Base-by-base conservation (phyloP, 2,113 vertebrate species). In the Hypocryptadius cinnamomeus region DNA sequence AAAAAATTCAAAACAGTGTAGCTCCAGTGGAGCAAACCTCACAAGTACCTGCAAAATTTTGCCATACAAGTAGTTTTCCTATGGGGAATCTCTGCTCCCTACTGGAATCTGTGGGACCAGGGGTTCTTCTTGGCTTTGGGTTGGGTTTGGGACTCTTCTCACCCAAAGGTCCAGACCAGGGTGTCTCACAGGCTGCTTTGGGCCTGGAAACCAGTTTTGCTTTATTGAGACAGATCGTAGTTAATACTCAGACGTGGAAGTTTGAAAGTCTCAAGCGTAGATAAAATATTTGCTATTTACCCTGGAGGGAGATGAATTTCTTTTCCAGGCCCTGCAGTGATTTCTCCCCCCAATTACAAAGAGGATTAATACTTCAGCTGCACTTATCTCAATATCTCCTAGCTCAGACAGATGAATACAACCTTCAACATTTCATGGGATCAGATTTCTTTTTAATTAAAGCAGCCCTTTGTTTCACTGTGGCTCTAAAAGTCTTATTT, bases 391-490 rank as follows among this genome's bases (percentile, higher is more conserved):
- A 63, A 5, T 56, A 81, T 24, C 72, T 51, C 40, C 37, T 31
- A 22, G 25, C 68, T 92, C 73, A 91, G 57, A 56, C 22, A 85
- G 89, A 79, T n/a, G 28, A 87, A 87, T n/a, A 40, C 19, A 64
- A 81, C 33, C 66, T 79, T 68, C 72, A 72, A 35, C 65, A 44
- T 72, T 81, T 79, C 42, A 70, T 21, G 47, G 57, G 42, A 76
- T 90, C 85, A 79, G 61, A 59, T 89, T 93, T 71, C 48, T 89
- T 81, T 89, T 69, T 87, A 93, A 80, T 93, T 95, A 95, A 85
- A 91, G 22, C 48, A 88, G 40, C 19, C 13, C 33, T 85, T 81
- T 91, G n/a, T 87, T 89, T 92, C 81, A 82, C 37, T 15, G 61
- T 64, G 44, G 11, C 37, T 93, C 85, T 37, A 51, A 60, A 88